A percentile compares a stretch with the other conserved stretches of the same genome.
phyloP scores from a whole-genome alignment of 2,113 vertebrate genomes.

The Syrmaticus mikado region DNA sequence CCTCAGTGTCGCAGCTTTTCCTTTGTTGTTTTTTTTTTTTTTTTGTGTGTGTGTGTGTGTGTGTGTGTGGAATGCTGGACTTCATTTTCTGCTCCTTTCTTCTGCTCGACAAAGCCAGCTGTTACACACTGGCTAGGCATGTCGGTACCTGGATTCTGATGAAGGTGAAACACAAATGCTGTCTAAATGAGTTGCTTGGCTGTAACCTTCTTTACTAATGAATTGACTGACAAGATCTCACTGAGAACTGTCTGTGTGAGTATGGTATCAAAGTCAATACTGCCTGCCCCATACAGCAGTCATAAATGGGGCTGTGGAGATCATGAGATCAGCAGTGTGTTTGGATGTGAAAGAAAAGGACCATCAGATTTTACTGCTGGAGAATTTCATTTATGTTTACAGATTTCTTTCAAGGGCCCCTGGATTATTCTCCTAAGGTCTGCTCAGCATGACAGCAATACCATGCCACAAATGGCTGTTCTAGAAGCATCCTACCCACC shows the following conservation, averaged over 20 bases:
- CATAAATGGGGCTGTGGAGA: not conserved
- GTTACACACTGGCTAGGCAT: not conserved
- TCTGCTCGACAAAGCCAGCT: accelerated
- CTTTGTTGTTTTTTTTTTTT: not conserved
- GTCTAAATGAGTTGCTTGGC: not conserved
- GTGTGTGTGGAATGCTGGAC: not conserved
- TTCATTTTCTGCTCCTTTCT: not conserved
- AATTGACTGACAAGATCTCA: not conserved
- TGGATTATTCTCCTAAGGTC: not conserved
- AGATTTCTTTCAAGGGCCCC: not conserved
- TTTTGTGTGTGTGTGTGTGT: not conserved
- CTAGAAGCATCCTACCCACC: not conserved
- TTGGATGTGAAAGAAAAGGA: not conserved
- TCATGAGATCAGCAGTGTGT: not conserved
- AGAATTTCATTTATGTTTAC: not conserved
- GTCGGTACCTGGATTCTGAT: not conserved
- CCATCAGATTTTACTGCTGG: not conserved
- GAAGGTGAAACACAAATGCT: not conserved
- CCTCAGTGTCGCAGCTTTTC: not conserved
- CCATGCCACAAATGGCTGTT: not conserved
- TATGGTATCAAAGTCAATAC: not conserved
- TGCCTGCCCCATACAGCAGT: not conserved
- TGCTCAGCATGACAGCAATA: not conserved
- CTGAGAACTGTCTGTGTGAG: not conserved
- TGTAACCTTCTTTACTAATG: not conserved